Conservation (phyloP, 2,888 invertebrate genomes). For the Lasius fuliginosus region DNA sequence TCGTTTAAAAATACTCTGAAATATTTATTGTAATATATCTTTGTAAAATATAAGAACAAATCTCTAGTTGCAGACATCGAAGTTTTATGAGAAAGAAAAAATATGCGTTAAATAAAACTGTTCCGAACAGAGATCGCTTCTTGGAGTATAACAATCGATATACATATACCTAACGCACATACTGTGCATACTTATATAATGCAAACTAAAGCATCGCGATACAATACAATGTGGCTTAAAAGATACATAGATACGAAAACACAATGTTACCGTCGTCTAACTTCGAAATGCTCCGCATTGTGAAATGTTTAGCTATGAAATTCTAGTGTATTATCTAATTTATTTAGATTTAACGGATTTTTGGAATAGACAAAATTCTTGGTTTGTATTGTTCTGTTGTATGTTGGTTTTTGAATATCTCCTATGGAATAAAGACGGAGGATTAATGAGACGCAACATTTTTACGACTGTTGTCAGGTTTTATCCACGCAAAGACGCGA, state of each 20-base stretch:
- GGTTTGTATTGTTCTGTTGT: background rate
- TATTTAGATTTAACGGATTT: background rate
- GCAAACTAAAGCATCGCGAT: conserved; percentile 3
- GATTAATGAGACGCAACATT: background rate
- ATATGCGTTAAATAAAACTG: background rate
- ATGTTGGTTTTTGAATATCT: background rate
- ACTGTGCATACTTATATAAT: background rate
- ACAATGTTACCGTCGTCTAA: background rate
- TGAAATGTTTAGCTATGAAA: background rate
- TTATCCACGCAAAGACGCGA: background rate
- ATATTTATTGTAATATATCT: background rate
- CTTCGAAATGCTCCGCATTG: background rate
- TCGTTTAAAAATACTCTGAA: background rate
- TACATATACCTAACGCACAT: background rate
- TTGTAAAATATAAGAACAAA: background rate
- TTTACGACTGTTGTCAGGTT: background rate
- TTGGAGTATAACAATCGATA: background rate
- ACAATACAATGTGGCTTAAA: background rate
- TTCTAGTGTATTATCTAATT: background rate
- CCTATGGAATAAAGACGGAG: background rate
- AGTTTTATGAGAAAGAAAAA: background rate
- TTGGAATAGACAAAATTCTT: conserved; percentile 8
- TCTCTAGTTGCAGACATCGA: background rate
- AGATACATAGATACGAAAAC: background rate
- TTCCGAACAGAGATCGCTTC: conserved; percentile 5